Percentiles rank a stretch among this genome's conserved stretches.
Evolutionary conservation across 1,140 invertebrate genomes (phyloP).

Genomic region (Drosophila lini): DNA sequence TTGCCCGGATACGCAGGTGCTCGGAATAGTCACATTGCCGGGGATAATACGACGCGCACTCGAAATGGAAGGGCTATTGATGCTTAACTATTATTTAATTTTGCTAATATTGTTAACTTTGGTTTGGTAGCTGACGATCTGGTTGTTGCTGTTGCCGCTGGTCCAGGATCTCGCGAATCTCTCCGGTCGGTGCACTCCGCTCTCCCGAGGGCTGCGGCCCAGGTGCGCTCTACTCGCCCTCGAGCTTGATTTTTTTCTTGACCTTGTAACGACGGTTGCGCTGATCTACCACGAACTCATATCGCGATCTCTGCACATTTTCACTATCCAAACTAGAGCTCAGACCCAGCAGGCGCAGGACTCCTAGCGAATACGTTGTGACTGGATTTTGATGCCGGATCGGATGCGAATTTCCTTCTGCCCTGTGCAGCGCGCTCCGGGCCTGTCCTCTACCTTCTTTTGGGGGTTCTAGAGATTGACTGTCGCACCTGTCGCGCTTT

Average conservation of each 20-base stretch:
- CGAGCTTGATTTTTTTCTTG: conserved; percentile 83
- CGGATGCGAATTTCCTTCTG: conserved; percentile 58
- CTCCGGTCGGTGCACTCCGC: conserved; percentile 34
- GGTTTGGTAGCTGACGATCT: conserved; percentile 59
- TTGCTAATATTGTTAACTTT: conserved; percentile 76
- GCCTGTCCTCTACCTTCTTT: conserved; percentile 8
- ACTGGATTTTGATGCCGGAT: conserved; percentile 76
- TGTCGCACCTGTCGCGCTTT: conserved; percentile 64
- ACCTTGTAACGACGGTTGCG: conserved; percentile 84
- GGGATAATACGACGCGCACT: conserved; percentile 36
- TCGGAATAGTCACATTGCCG: conserved; percentile 66
- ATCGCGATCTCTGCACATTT: conserved; percentile 85
- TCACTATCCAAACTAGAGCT: conserved; percentile 82
- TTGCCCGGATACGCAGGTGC: conserved; percentile 3
- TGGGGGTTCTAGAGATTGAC: conserved; percentile 33
- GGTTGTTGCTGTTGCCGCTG: conserved; percentile 31
- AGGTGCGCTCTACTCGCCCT: conserved; percentile 51
- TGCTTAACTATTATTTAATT: conserved; percentile 37
- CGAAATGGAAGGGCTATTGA: conserved; percentile 12
- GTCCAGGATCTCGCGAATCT: conserved; percentile 27
- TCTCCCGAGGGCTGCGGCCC: conserved; percentile 21
- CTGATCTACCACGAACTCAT: conserved; percentile 84
- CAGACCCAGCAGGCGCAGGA: conserved; percentile 75
- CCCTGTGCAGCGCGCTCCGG: conserved; percentile 46
- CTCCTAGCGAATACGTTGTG: conserved; percentile 84